These are phyloP conservation scores for Adoxophyes honmai DNA, from an alignment of 1,140 invertebrate species.

Conservation along the genomic window DNA sequence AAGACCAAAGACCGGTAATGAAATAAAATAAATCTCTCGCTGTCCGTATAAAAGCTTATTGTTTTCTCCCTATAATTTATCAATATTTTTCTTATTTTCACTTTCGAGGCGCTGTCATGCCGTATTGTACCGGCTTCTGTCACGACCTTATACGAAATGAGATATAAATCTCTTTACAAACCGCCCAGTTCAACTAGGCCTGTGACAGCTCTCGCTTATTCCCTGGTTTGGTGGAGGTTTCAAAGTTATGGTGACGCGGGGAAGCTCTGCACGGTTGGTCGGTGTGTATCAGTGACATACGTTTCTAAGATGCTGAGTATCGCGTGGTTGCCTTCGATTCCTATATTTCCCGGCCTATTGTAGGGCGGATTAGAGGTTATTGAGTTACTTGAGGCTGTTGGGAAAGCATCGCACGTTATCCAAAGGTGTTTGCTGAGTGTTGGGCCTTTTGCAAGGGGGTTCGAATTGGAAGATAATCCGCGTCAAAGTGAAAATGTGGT, in stretches of 20 bases:
- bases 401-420: not conserved
- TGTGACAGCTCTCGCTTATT: constrained; percentile 5
- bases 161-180: constrained; percentile 24
- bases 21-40: constrained; percentile 1
- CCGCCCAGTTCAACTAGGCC: constrained; percentile 16
- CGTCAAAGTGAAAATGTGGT: too few species aligned
- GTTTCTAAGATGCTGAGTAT: constrained; percentile 16
- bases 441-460: not conserved
- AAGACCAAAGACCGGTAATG: constrained; percentile 3
- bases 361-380: constrained; percentile 5
- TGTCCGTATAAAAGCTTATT: not conserved
- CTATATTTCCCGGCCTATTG: constrained; percentile 11
- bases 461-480: too few species aligned
- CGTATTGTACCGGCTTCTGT: constrained; percentile 15
- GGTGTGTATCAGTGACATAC: constrained; percentile 18
- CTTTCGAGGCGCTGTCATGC: constrained; percentile 17
- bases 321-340: constrained; percentile 13
- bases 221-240: not conserved
- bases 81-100: constrained; percentile 23
- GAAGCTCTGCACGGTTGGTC: constrained; percentile 3
- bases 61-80: constrained; percentile 18
- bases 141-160: constrained; percentile 25
- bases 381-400: not conserved
- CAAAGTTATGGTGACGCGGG: not conserved
- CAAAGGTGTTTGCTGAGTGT: not conserved